phyloP scores from a whole-genome alignment of 23 tunicate species.

The Ciona savignyi region DNA sequence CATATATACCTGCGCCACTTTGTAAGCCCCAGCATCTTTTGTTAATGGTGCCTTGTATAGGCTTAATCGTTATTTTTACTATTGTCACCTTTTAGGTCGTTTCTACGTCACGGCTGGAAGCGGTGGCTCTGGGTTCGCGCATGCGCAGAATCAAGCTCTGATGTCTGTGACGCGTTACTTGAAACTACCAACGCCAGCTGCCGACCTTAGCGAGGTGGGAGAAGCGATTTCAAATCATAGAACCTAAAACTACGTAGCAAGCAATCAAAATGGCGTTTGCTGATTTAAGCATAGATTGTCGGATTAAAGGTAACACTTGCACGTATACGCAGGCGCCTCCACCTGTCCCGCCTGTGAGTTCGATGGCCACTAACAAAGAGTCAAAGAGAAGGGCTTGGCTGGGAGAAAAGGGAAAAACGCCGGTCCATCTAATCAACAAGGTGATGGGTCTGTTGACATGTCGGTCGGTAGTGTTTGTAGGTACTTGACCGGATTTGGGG shows the following conservation, averaged over 20 bases:
- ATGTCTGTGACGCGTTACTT: not conserved
- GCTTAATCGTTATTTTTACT: too few relatives aligned
- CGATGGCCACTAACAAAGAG: conserved; percentile 4
- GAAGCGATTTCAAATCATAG: too few relatives aligned
- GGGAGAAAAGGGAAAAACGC: not conserved
- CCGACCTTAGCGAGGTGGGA: too few relatives aligned
- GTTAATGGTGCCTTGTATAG: too few relatives aligned
- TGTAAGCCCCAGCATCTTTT: too few relatives aligned
- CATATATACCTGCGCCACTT: too few relatives aligned
- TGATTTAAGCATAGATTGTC: too few relatives aligned
- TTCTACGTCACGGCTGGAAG: conserved; percentile 72
- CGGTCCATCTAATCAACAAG: not conserved
- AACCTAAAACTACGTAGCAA: not conserved
- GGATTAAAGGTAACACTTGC: too few relatives aligned
- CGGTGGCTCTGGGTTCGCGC: conserved; percentile 20
- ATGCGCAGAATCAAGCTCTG: not conserved
- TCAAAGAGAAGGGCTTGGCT: not conserved
- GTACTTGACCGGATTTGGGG: too few relatives aligned
- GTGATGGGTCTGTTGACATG: not conserved
- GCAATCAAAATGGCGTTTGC: not conserved
- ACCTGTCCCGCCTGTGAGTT: conserved; percentile 7
- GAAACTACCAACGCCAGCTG: not conserved
- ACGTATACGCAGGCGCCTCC: conserved; percentile 1
- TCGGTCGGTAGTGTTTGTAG: too few relatives aligned
- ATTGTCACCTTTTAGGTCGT: conserved; percentile 57